Conservation (phyloP, 2,113 vertebrate species). For the Vidua chalybeata region DNA sequence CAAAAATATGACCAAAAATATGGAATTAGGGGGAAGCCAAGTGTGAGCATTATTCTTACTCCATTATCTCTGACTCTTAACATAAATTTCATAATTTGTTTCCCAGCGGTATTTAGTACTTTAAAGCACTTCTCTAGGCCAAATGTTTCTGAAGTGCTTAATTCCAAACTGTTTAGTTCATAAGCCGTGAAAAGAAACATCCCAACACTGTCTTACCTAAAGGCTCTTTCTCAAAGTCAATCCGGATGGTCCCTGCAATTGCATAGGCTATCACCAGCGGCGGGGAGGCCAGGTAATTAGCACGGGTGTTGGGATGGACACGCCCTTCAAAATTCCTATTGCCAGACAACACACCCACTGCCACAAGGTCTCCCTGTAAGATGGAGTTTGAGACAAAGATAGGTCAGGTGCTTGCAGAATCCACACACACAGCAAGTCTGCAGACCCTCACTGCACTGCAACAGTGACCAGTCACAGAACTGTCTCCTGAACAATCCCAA, state of each 20-base stretch:
- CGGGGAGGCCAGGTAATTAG: slow-evolving; percentile 94
- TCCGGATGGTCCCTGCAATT: slow-evolving; percentile 89
- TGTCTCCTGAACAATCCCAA: background rate
- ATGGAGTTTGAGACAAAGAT: background rate
- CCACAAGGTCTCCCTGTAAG: slow-evolving; percentile 89
- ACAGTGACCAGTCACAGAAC: background rate
- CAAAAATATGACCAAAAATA: background rate
- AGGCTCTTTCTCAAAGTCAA: slow-evolving; percentile 91
- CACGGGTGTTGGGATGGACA: slow-evolving; percentile 95
- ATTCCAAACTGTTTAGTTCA: background rate
- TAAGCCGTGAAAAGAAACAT: background rate
- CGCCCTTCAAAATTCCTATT: slow-evolving; percentile 98
- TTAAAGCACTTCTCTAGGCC: background rate
- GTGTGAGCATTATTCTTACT: background rate
- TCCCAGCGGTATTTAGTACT: background rate
- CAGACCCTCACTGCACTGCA: background rate
- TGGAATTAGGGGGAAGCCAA: background rate
- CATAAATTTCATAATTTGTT: background rate
- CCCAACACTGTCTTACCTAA: slow-evolving; percentile 75
- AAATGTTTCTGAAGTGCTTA: background rate
- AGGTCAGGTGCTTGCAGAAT: background rate
- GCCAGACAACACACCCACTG: slow-evolving; percentile 90
- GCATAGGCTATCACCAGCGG: slow-evolving; percentile 95
- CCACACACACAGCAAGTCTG: background rate
- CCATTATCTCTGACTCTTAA: background rate